Conservation (phyloP, 2,888 invertebrate genomes). For the Eupithecia subfuscata region DNA sequence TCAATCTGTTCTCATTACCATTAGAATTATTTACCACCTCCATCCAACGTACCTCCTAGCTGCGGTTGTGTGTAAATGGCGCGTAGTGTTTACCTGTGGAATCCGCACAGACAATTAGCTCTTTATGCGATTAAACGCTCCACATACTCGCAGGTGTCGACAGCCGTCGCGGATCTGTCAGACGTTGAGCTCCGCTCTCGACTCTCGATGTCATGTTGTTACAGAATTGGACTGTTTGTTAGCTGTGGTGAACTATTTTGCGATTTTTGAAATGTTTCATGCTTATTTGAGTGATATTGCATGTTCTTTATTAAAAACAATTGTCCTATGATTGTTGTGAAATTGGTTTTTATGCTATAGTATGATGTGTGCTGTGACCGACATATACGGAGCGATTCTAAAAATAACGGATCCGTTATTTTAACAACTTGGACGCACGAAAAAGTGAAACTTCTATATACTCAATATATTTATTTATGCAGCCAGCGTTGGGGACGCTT, state of each 20-base stretch:
- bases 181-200: conserved; percentile 51
- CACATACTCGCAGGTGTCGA: conserved; percentile 70
- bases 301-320: too few relatives aligned
- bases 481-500: too few relatives aligned
- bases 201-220: conserved; percentile 51
- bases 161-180: conserved; percentile 38
- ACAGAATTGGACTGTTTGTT: conserved; percentile 9
- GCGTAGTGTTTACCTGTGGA: conserved; percentile 80
- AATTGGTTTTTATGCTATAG: too few relatives aligned
- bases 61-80: conserved; percentile 62
- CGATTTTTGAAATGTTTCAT: neutral
- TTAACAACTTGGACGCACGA: too few relatives aligned
- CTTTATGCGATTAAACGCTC: conserved; percentile 78
- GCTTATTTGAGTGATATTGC: neutral
- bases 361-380: too few relatives aligned
- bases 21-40: conserved; percentile 5
- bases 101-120: conserved; percentile 82
- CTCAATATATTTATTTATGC: too few relatives aligned
- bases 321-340: too few relatives aligned
- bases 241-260: neutral
- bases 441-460: too few relatives aligned
- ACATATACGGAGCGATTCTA: too few relatives aligned
- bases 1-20: neutral
- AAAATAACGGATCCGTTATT: too few relatives aligned
- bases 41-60: conserved; percentile 44